A percentile compares a stretch with the other conserved stretches of the same genome.
Conservation (phyloP, 2,888 invertebrate genomes). For the Opisthograptis luteolata region DNA sequence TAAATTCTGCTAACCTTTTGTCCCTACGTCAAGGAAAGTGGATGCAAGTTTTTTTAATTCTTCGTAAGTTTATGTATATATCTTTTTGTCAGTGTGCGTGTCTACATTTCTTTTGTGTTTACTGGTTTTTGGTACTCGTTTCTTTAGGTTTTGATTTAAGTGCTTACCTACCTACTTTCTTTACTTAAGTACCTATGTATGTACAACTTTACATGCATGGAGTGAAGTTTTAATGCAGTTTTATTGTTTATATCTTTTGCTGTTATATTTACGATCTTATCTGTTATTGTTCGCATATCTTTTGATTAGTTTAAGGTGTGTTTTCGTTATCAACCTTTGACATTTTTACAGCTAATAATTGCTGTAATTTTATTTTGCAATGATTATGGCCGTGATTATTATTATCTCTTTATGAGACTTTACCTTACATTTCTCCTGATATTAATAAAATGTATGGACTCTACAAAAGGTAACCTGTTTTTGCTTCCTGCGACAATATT, state of each 20-base stretch:
- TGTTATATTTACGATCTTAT: slow-evolving; percentile 1
- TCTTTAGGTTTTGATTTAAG: slow-evolving; percentile 28
- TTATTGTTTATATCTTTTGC: not conserved
- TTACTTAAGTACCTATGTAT: not conserved
- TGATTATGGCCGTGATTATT: no score
- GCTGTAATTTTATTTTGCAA: no score
- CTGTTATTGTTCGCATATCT: not conserved
- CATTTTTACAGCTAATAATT: not conserved
- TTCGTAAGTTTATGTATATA: slow-evolving; percentile 12
- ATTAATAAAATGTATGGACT: no score
- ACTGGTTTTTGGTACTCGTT: slow-evolving; percentile 35
- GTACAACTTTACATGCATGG: slow-evolving; percentile 7
- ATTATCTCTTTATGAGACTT: no score
- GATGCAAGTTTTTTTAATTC: slow-evolving; percentile 16
- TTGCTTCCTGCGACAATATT: no score
- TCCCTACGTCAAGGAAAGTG: not conserved
- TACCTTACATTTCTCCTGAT: no score
- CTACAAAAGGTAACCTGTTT: no score
- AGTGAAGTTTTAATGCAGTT: not conserved
- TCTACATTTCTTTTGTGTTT: slow-evolving; percentile 37
- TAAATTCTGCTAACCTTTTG: slow-evolving; percentile 2
- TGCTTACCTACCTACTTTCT: slow-evolving; percentile 23
- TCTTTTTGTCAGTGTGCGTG: slow-evolving; percentile 6
- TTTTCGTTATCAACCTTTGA: not conserved
- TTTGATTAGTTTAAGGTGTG: not conserved